Conservation (phyloP, 2,797 vertebrate genomes). For the Parauchenoglanis punctatus region DNA sequence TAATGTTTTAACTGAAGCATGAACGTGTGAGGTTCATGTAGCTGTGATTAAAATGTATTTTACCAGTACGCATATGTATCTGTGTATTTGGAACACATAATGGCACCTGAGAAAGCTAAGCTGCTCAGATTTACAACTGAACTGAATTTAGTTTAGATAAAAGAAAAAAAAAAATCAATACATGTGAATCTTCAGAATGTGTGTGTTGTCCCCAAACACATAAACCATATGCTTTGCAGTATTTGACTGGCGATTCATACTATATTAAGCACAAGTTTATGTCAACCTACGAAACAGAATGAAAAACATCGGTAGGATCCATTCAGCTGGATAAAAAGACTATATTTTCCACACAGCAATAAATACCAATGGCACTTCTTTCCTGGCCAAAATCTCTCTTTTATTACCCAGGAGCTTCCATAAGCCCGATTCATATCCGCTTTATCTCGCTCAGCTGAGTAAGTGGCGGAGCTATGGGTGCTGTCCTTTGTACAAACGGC, state of each 20-base stretch:
- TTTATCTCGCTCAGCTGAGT: slow-evolving; percentile 16
- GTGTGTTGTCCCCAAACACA: neutral
- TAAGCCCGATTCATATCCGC: slow-evolving; percentile 29
- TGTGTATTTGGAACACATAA: neutral
- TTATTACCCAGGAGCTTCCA: slow-evolving; percentile 31
- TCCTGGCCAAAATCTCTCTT: slow-evolving; percentile 28
- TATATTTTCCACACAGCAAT: neutral
- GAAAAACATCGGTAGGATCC: neutral
- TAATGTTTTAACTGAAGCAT: neutral
- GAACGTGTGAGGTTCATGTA: neutral
- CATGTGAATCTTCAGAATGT: neutral
- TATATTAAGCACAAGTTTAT: neutral
- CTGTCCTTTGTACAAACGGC: neutral
- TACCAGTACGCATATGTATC: neutral
- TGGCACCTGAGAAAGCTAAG: neutral
- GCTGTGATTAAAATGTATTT: neutral
- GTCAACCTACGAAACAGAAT: neutral
- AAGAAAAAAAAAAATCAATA: neutral
- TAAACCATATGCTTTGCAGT: neutral
- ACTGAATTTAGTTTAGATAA: neutral
- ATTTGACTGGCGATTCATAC: neutral
- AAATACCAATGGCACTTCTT: slow-evolving; percentile 17
- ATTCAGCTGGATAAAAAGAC: neutral
- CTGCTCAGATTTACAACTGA: neutral
- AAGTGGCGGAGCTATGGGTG: neutral